Conservation (phyloP, 2,888 invertebrate species). For the Clostera curtula region DNA sequence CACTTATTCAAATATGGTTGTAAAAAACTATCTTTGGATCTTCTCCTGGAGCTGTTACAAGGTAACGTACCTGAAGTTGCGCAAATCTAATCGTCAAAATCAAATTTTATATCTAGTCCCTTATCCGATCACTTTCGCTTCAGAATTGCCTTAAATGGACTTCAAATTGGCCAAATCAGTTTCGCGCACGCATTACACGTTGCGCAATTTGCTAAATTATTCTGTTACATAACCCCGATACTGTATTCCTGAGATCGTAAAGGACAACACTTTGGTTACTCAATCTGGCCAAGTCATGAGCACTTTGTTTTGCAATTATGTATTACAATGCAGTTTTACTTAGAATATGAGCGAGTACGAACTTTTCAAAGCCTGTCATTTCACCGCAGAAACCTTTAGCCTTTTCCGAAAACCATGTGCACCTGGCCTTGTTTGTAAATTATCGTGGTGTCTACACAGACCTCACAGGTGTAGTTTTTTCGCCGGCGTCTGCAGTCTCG, state of each 20-base stretch:
- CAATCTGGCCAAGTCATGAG: not conserved
- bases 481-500: conserved; percentile 28
- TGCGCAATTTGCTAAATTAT: conserved; percentile 29
- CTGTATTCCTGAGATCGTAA: conserved; percentile 4
- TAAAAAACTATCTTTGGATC: not conserved
- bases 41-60: conserved; percentile 2
- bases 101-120: conserved; percentile 18
- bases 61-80: conserved; percentile 11
- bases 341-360: not conserved
- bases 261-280: not conserved
- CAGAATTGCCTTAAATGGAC: conserved; percentile 28
- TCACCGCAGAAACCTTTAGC: too few relatives aligned
- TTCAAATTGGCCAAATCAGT: conserved; percentile 35
- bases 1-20: too few relatives aligned
- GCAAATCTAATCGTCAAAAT: conserved; percentile 19
- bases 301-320: not conserved
- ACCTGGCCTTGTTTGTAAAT: conserved; percentile 30
- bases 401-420: conserved; percentile 13
- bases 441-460: conserved; percentile 30
- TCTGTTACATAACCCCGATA: conserved; percentile 17
- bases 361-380: not conserved
- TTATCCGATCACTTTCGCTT: conserved; percentile 35
- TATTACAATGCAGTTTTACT: not conserved
- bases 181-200: conserved; percentile 28
- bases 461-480: conserved; percentile 39